Conservation (phyloP, 2,888 invertebrate species). For the Pollenia angustigena region DNA sequence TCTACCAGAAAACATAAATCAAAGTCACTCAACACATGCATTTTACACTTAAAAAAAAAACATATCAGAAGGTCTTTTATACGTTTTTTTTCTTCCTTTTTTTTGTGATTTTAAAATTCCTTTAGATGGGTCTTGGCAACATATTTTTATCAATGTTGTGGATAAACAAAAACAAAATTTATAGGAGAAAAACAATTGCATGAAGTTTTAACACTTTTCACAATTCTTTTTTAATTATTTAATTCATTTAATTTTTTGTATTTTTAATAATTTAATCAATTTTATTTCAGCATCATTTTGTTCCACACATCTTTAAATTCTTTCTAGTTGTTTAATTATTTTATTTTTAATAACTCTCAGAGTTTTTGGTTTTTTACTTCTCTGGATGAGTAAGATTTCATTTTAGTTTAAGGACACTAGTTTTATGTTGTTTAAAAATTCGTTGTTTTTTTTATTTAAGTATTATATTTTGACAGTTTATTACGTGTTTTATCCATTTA, state of each 20-base stretch:
- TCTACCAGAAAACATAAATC: conserved; percentile 67
- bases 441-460: neutral
- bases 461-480: conserved; percentile 24
- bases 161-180: conserved; percentile 1
- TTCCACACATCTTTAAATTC: neutral
- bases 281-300: neutral
- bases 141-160: conserved; percentile 16
- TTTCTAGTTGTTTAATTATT: conserved; percentile 16
- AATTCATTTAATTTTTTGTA: too few species aligned
- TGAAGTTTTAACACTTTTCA: neutral
- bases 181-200: conserved; percentile 24
- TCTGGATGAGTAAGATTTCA: conserved; percentile 22
- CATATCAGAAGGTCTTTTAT: conserved; percentile 44
- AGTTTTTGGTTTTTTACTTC: conserved; percentile 14
- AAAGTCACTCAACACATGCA: conserved; percentile 70
- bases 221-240: neutral
- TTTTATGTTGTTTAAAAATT: conserved; percentile 10
- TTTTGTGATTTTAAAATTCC: conserved; percentile 9
- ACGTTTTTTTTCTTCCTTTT: conserved; percentile 16
- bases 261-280: neutral
- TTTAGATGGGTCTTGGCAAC: conserved; percentile 24
- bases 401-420: neutral
- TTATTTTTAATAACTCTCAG: conserved; percentile 1
- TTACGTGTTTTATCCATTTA: conserved; percentile 18
- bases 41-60: conserved; percentile 17